Base-by-base conservation (phyloP, 2,113 vertebrate genomes). In the Cygnus buccinator region DNA sequence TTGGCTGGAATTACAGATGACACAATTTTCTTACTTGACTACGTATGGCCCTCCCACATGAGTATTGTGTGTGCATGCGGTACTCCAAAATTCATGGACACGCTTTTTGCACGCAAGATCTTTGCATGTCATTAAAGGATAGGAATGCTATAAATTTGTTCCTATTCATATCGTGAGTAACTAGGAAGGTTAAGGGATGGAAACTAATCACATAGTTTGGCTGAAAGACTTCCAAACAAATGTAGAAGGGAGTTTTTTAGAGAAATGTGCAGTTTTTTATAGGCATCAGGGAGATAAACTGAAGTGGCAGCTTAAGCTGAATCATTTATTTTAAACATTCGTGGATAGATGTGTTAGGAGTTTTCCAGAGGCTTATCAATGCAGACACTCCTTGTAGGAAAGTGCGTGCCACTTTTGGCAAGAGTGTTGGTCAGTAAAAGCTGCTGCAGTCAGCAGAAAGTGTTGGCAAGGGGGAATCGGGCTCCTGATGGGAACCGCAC, bases 1-100 rank as follows among this genome's bases (percentile, higher is more conserved):
- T 93, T 77, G n/a, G 17, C 87, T 88, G 84, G 91, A 85, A 87
- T 95, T 94, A 61, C 84, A 96, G 84, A 74, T 95, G 62, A 55
- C 76, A 43, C 37, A 35, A 91, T 96, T 93, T 95, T 87, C 79
- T 94, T 87, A 14, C 70, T 95, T 85, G 86, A 33, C 65, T 81
- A 0, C 57, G 35, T 67, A 2, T 85, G 71, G 87, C 71, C 66
- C 73, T 91, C 75, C 48, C 67, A 44, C 29, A 21, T 6, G 10
- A 91, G 46, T 52, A 25, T 15, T 74, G 68, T 0, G 0, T 89
- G 88, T 95, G 61, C 66, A 8, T 63, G 67, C 48, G 58, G 94
- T 90, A 29, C 74, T 93, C 52, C 52, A 71, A 75, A 91, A 62
- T 89, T 71, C 46, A 26, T 37, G 76, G 44, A 59, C 2, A 0